These are phyloP conservation scores for Sebastes iracundus DNA, from an alignment of 2,797 vertebrate species.

Conservation along the genomic window DNA sequence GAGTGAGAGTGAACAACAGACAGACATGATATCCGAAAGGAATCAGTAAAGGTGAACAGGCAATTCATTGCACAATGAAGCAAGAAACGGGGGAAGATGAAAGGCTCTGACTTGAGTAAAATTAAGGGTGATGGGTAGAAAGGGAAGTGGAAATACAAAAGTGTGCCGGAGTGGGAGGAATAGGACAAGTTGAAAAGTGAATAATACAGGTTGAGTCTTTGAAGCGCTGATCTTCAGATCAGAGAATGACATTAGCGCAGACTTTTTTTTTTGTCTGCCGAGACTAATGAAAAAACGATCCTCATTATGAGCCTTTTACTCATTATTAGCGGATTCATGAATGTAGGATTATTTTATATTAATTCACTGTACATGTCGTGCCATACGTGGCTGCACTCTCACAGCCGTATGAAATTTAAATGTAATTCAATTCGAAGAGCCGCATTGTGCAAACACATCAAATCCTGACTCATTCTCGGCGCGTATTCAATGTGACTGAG, in stretches of 20 bases:
- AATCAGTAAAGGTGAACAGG: constrained; percentile 61
- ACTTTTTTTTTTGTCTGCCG: constrained; percentile 16
- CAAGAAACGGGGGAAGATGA: constrained; percentile 62
- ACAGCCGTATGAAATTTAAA: neutral
- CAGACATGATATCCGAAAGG: constrained; percentile 36
- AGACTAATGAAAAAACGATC: neutral
- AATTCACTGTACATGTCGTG: neutral
- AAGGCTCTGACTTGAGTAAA: constrained; percentile 64
- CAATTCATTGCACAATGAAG: constrained; percentile 66
- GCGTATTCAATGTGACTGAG: constrained; percentile 34
- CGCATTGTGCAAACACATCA: neutral
- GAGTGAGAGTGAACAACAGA: constrained; percentile 28
- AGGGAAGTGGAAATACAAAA: constrained; percentile 62
- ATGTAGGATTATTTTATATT: neutral
- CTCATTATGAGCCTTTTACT: constrained; percentile 10
- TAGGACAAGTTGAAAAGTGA: constrained; percentile 61
- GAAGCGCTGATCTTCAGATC: constrained; percentile 60
- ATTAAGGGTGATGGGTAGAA: constrained; percentile 58
- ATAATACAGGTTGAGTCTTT: constrained; percentile 59
- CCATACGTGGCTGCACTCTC: neutral
- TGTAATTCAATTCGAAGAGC: constrained; percentile 17
- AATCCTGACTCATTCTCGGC: constrained; percentile 14
- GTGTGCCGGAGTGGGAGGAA: constrained; percentile 56
- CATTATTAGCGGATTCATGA: neutral
- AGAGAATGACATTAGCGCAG: constrained; percentile 53